Evolutionary conservation across 1,140 invertebrate genomes (phyloP).

Genomic region (Zelostemma sp.): DNA sequence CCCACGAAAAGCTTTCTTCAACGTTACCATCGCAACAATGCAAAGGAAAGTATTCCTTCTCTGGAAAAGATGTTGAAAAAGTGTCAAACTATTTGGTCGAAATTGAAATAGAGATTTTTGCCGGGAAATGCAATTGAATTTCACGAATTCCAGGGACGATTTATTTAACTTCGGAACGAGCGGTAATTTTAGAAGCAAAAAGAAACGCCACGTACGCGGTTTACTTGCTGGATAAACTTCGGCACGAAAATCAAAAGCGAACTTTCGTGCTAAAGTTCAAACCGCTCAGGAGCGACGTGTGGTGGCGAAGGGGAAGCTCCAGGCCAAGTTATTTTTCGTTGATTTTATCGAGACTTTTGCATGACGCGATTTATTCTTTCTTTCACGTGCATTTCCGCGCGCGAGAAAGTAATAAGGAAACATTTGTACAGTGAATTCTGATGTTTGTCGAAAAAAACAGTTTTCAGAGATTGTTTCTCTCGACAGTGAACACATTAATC

Average conservation of each 20-base stretch:
- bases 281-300: conserved; percentile 1
- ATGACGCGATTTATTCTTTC: conserved; percentile 1
- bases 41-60: background rate
- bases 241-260: conserved; percentile 2
- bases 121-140: background rate
- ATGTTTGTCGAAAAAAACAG: background rate
- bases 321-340: conserved; percentile 5
- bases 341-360: conserved; percentile 7
- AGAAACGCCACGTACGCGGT: conserved; percentile 5
- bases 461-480: no score
- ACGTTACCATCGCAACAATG: background rate
- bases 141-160: background rate
- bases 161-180: background rate
- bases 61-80: no score
- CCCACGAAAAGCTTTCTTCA: conserved; percentile 1
- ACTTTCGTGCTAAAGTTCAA: conserved; percentile 17
- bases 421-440: conserved; percentile 2
- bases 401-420: background rate
- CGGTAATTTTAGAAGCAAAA: background rate
- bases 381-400: background rate
- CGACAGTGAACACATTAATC: no score
- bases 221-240: conserved; percentile 7
- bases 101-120: no score
- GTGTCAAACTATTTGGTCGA: no score
- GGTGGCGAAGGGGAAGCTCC: conserved; percentile 2